phyloP scores from a whole-genome alignment of 2,113 vertebrate species.

The rabbit (Oryctolagus cuniculus) region DNA sequence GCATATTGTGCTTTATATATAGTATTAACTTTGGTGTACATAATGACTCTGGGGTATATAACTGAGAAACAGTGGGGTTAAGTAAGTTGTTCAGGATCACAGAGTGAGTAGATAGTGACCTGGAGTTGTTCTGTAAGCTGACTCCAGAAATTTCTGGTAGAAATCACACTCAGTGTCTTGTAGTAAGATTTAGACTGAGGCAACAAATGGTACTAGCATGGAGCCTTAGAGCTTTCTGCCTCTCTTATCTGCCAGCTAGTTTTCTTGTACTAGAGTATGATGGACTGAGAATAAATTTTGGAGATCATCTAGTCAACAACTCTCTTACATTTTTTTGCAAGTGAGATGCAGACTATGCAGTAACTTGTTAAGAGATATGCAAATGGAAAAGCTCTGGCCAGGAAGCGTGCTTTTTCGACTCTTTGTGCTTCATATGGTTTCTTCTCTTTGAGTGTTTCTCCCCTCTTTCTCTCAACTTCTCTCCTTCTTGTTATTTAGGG shows the following conservation, averaged over 20 bases:
- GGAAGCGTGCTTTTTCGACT: background rate
- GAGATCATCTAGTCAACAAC: background rate
- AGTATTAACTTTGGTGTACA: background rate
- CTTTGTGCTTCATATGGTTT: background rate
- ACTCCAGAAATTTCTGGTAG: background rate
- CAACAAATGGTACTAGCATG: background rate
- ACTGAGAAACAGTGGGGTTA: slow-evolving; percentile 2
- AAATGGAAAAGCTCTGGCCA: background rate
- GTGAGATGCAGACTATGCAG: background rate
- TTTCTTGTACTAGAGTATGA: background rate
- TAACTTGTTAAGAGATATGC: background rate
- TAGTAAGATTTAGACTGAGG: background rate
- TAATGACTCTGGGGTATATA: background rate
- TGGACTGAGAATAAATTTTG: background rate
- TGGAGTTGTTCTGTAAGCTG: background rate
- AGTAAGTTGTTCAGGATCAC: background rate
- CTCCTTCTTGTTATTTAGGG: background rate
- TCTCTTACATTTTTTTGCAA: background rate
- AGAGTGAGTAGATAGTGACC: background rate
- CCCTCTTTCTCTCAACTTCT: background rate
- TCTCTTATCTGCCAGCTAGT: background rate
- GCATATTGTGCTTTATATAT: background rate
- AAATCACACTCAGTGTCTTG: slow-evolving; percentile 1
- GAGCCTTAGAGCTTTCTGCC: background rate
- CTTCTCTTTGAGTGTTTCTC: background rate